Evolutionary conservation across 2,113 vertebrate species (phyloP).

Genomic region (Mirounga angustirostris): DNA sequence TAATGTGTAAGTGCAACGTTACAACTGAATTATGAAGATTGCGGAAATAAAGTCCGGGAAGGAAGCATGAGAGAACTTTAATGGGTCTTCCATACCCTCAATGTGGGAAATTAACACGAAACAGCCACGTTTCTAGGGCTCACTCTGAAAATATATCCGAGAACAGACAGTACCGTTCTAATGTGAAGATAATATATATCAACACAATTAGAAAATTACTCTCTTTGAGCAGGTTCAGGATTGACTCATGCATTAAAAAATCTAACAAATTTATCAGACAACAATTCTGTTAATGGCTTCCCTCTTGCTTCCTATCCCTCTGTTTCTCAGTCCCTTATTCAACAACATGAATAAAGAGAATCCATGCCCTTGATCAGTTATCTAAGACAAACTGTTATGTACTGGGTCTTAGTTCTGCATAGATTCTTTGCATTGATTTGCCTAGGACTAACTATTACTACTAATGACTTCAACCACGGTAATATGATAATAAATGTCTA

Average conservation of each 20-base stretch:
- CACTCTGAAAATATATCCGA: background rate
- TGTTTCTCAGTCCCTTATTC: background rate
- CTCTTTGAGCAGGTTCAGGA: slow-evolving; percentile 30
- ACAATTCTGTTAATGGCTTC: slow-evolving; percentile 49
- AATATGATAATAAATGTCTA: background rate
- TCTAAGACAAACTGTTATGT: background rate
- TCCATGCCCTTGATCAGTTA: background rate
- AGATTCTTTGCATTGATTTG: slow-evolving; percentile 22
- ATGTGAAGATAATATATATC: slow-evolving; percentile 22
- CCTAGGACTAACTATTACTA: background rate
- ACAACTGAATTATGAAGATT: slow-evolving; percentile 67
- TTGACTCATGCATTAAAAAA: slow-evolving; percentile 14
- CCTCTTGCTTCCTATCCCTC: background rate
- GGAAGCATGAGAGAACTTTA: slow-evolving; percentile 57
- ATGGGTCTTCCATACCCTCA: background rate
- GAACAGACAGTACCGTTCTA: background rate
- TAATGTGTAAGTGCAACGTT: slow-evolving; percentile 61
- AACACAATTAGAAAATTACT: slow-evolving; percentile 64
- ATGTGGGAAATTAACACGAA: slow-evolving; percentile 19
- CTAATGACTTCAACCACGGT: background rate
- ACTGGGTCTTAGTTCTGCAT: background rate
- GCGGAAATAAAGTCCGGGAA: slow-evolving; percentile 57
- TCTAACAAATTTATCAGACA: slow-evolving; percentile 37
- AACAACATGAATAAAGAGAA: background rate
- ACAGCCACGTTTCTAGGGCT: background rate